These are phyloP conservation scores for Diaperis boleti DNA, from an alignment of 2,888 invertebrate genomes.

Conservation along the genomic window DNA sequence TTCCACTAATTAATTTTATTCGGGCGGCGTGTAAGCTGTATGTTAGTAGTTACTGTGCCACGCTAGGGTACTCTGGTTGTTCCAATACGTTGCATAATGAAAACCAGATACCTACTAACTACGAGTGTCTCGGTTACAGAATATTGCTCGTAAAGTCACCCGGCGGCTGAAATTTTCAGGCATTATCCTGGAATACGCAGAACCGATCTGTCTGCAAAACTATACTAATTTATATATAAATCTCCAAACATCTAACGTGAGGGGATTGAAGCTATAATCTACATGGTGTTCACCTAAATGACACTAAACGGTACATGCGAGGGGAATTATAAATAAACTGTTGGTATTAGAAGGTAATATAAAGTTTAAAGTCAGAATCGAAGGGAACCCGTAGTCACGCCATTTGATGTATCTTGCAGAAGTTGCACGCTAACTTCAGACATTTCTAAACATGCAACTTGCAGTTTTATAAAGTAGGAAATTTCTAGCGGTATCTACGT, in stretches of 20 bases:
- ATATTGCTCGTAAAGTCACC: slow-evolving; percentile 16
- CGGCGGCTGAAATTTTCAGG: slow-evolving; percentile 7
- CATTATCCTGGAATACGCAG: not conserved
- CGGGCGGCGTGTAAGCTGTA: slow-evolving; percentile 57
- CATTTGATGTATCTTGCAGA: slow-evolving; percentile 22
- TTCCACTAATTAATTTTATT: slow-evolving; percentile 64
- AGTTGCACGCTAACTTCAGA: slow-evolving; percentile 31
- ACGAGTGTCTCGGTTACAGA: slow-evolving; percentile 5
- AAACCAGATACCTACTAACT: slow-evolving; percentile 31
- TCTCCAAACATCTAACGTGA: slow-evolving; percentile 31
- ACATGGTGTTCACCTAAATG: slow-evolving; percentile 36
- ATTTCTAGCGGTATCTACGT: too few species aligned
- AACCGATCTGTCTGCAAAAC: slow-evolving; percentile 22
- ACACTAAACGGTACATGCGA: slow-evolving; percentile 39
- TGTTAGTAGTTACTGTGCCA: slow-evolving; percentile 48
- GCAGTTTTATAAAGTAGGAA: not conserved
- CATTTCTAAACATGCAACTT: slow-evolving; percentile 24
- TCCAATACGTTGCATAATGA: slow-evolving; percentile 28
- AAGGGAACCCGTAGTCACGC: slow-evolving; percentile 34
- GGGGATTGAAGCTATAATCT: slow-evolving; percentile 30
- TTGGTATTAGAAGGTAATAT: slow-evolving; percentile 27
- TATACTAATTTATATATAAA: slow-evolving; percentile 36
- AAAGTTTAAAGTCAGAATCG: slow-evolving; percentile 33
- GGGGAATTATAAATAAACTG: slow-evolving; percentile 35
- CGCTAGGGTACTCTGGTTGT: slow-evolving; percentile 35